A percentile compares a stretch with the other conserved stretches of the same genome.
Conservation (phyloP, 2,888 invertebrate species). For the Drosophila merina region DNA sequence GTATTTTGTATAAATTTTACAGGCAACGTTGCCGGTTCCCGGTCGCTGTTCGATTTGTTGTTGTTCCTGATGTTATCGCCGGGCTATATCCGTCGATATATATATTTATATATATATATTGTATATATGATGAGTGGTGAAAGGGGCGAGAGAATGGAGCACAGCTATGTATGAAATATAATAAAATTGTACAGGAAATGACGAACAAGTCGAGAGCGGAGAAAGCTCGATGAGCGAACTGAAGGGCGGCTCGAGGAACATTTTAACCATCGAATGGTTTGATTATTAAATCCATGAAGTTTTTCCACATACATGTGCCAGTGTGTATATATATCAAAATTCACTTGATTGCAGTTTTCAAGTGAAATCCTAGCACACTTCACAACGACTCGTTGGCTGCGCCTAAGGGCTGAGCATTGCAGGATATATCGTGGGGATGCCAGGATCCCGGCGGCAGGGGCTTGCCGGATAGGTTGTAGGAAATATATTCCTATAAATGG, state of each 20-base stretch:
- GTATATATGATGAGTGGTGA: slow-evolving; percentile 35
- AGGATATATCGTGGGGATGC: slow-evolving; percentile 23
- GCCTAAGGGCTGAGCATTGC: slow-evolving; percentile 67
- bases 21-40: slow-evolving; percentile 26
- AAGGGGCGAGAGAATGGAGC: slow-evolving; percentile 38
- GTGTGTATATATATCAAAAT: slow-evolving; percentile 72
- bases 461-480: slow-evolving; percentile 31
- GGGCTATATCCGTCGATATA: slow-evolving; percentile 42
- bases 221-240: slow-evolving; percentile 40
- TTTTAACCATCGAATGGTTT: slow-evolving; percentile 75
- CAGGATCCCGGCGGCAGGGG: slow-evolving; percentile 1
- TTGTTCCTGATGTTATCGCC: slow-evolving; percentile 36
- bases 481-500: slow-evolving; percentile 48
- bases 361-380: slow-evolving; percentile 81
- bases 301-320: slow-evolving; percentile 53
- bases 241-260: slow-evolving; percentile 60
- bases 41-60: slow-evolving; percentile 18
- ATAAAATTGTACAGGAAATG: slow-evolving; percentile 81
- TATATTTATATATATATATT: slow-evolving; percentile 12
- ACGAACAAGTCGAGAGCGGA: slow-evolving; percentile 70
- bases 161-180: slow-evolving; percentile 74
- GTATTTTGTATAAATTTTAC: slow-evolving; percentile 70
- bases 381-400: slow-evolving; percentile 68
- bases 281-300: slow-evolving; percentile 81
- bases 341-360: slow-evolving; percentile 82